Percentiles rank a stretch among this genome's conserved stretches.
These are phyloP conservation scores for Leptinotarsa lineolata DNA, from an alignment of 1,140 invertebrate species.

Conservation along the genomic window DNA sequence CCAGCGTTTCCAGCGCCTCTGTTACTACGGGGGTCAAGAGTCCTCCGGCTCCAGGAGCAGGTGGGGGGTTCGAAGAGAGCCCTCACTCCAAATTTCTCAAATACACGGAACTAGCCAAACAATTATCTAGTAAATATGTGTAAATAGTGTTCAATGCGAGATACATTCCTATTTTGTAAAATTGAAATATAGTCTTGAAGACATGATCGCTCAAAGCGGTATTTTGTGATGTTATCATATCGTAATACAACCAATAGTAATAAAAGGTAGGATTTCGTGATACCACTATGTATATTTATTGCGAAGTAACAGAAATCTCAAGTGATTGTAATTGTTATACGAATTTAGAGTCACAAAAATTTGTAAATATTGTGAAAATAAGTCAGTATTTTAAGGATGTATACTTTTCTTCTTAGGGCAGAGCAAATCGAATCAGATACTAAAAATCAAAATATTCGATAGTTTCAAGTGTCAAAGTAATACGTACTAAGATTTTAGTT, in stretches of 20 bases:
- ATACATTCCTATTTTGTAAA: slow-evolving; percentile 53
- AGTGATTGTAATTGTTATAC: slow-evolving; percentile 57
- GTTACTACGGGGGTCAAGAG: slow-evolving; percentile 34
- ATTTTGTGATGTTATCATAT: slow-evolving; percentile 58
- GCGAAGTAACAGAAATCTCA: slow-evolving; percentile 48
- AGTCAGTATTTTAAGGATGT: slow-evolving; percentile 52
- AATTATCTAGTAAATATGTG: slow-evolving; percentile 94
- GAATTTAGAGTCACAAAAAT: slow-evolving; percentile 51
- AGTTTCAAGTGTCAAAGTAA: slow-evolving; percentile 24
- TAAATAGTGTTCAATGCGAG: slow-evolving; percentile 57
- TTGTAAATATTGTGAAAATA: slow-evolving; percentile 46
- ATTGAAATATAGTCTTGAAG: slow-evolving; percentile 46
- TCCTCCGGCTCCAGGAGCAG: slow-evolving; percentile 49
- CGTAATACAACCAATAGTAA: slow-evolving; percentile 53
- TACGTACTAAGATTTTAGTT: slow-evolving; percentile 27
- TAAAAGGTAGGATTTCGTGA: slow-evolving; percentile 43
- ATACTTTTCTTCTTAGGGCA: slow-evolving; percentile 41
- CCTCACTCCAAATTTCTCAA: slow-evolving; percentile 96
- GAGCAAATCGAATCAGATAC: slow-evolving; percentile 17
- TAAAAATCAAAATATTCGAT: slow-evolving; percentile 24
- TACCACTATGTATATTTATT: slow-evolving; percentile 40
- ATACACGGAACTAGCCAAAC: slow-evolving; percentile 94
- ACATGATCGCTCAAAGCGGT: slow-evolving; percentile 45
- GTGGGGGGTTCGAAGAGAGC: slow-evolving; percentile 79
- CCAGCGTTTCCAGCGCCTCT: slow-evolving; percentile 31